phyloP scores from a whole-genome alignment of 1,140 invertebrate genomes.

The Gonioctena quinquepunctata region DNA sequence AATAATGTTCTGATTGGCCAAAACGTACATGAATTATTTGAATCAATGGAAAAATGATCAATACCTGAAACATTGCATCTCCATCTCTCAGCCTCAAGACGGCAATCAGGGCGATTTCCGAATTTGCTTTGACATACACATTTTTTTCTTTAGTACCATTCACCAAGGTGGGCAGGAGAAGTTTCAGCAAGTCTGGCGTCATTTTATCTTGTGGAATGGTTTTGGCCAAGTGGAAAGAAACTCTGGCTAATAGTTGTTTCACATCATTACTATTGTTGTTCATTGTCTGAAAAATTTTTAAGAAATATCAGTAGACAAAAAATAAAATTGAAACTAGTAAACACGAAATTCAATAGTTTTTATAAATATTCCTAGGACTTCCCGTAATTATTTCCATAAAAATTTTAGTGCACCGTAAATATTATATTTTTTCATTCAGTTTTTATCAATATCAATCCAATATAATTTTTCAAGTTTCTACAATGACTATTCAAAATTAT shows the following conservation, averaged over 20 bases:
- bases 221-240: slow-evolving; percentile 74
- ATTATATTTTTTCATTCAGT: no score
- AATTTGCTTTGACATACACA: slow-evolving; percentile 89
- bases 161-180: slow-evolving; percentile 85
- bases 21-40: no score
- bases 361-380: no score
- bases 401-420: no score
- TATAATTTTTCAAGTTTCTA: no score
- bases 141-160: slow-evolving; percentile 99
- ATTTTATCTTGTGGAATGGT: slow-evolving; percentile 63
- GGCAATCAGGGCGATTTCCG: slow-evolving; percentile 87
- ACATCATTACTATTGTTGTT: slow-evolving; percentile 93
- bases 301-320: no score
- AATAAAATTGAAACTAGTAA: no score
- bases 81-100: slow-evolving; percentile 79
- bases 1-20: no score
- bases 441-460: no score
- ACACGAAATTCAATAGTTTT: no score
- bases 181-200: slow-evolving; percentile 74
- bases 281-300: slow-evolving; percentile 72
- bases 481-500: no score
- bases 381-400: no score
- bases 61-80: slow-evolving; percentile 76
- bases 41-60: slow-evolving; percentile 10
- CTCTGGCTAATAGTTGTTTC: slow-evolving; percentile 87